Evolutionary conservation across 1,140 invertebrate species (phyloP).

Genomic region (Plectrocnemia conspersa): DNA sequence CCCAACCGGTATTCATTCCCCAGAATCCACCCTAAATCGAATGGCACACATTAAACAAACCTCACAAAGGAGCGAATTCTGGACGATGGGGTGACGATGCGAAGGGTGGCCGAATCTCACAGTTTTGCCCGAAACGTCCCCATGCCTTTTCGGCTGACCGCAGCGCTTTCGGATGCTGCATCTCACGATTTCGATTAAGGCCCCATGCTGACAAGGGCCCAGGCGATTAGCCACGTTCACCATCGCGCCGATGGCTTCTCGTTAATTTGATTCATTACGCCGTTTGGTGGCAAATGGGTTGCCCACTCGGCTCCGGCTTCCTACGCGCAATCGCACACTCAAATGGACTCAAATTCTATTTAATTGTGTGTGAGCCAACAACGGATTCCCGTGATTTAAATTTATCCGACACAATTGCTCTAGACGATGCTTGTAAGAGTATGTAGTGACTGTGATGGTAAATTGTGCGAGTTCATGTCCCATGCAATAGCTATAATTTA

Average conservation of each 20-base stretch:
- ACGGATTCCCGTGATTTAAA: not conserved
- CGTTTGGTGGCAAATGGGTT: not conserved
- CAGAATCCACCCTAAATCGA: too few species aligned
- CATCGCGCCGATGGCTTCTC: not conserved
- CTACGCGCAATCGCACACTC: constrained; percentile 24
- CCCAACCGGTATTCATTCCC: too few species aligned
- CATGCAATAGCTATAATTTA: too few species aligned
- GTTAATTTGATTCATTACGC: constrained; percentile 6
- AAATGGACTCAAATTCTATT: constrained; percentile 21
- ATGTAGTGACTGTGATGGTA: too few species aligned
- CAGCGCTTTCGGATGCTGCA: not conserved
- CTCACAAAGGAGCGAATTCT: too few species aligned
- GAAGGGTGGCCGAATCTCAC: too few species aligned
- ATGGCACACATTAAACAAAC: too few species aligned
- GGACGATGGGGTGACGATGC: too few species aligned
- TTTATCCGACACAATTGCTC: not conserved
- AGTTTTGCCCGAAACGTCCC: not conserved
- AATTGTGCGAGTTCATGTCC: too few species aligned
- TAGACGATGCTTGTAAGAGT: too few species aligned
- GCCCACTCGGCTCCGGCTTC: constrained; percentile 16
- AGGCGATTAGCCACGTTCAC: constrained; percentile 1
- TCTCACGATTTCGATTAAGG: not conserved
- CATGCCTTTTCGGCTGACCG: not conserved
- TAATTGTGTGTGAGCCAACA: constrained; percentile 9
- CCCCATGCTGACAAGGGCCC: not conserved